A percentile compares a stretch with the other conserved stretches of the same genome.
Evolutionary conservation across 1,140 invertebrate species (phyloP).

Genomic region (Trichonephila clavipes): DNA sequence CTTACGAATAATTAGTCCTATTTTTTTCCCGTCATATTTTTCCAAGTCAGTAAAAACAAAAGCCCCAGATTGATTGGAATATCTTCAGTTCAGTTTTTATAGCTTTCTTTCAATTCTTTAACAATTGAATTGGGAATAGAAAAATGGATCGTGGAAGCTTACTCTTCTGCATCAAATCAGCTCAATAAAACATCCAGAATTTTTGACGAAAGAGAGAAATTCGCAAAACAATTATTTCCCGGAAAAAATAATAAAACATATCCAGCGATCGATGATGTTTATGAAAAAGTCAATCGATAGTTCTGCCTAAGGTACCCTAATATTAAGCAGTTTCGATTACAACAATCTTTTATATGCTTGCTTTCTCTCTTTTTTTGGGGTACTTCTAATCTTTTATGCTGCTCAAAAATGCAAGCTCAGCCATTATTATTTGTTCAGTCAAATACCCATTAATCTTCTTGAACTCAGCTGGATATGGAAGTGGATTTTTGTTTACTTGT

Average conservation of each 20-base stretch:
- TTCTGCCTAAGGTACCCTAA: not conserved
- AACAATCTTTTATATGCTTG: constrained; percentile 33
- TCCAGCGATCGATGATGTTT: not conserved
- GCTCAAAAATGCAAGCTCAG: constrained; percentile 56
- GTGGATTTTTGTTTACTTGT: constrained; percentile 57
- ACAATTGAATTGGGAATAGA: not conserved
- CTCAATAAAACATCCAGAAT: not conserved
- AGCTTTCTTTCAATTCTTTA: not conserved
- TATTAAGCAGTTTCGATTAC: constrained; percentile 74
- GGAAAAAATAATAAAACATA: constrained; percentile 14
- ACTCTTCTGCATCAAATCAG: not conserved
- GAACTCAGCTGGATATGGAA: constrained; percentile 35
- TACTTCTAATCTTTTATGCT: constrained; percentile 67
- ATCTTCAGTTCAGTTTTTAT: not conserved
- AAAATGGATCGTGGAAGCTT: not conserved
- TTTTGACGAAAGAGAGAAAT: not conserved
- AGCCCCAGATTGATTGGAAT: not conserved
- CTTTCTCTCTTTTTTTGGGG: not conserved
- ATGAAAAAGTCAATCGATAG: constrained; percentile 46
- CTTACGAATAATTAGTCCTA: constrained; percentile 27
- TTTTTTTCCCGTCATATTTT: not conserved
- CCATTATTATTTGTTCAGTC: constrained; percentile 69
- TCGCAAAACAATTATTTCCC: constrained; percentile 20
- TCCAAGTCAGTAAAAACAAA: not conserved
- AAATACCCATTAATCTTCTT: constrained; percentile 71